These are phyloP conservation scores for Acromyrmex echinatior DNA, from an alignment of 1,140 invertebrate species.

Conservation along the genomic window DNA sequence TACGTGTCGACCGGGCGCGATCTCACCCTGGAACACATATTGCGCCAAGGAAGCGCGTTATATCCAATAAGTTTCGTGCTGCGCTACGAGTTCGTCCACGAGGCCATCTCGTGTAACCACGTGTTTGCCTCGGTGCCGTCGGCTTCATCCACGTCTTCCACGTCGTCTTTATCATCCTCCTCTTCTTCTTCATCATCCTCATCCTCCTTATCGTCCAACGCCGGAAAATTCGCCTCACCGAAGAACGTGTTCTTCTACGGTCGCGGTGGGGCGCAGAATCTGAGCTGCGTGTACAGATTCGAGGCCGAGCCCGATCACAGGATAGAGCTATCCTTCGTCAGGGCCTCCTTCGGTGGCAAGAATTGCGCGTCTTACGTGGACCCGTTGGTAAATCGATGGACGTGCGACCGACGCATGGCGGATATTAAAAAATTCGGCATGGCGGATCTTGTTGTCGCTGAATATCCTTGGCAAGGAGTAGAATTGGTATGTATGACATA, in stretches of 20 bases:
- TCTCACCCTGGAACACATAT: conserved; percentile 91
- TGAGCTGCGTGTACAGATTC: conserved; percentile 92
- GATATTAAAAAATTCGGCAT: conserved; percentile 83
- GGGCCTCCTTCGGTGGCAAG: conserved; percentile 90
- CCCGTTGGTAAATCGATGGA: conserved; percentile 89
- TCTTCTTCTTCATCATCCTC: conserved; percentile 66
- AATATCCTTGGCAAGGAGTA: conserved; percentile 92
- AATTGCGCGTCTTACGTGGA: conserved; percentile 89
- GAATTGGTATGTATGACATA: conserved; percentile 85
- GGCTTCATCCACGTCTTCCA: conserved; percentile 72
- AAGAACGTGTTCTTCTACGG: conserved; percentile 94
- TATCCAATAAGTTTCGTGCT: conserved; percentile 92
- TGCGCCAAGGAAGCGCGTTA: conserved; percentile 92
- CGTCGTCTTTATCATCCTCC: conserved; percentile 77
- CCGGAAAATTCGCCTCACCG: conserved; percentile 91
- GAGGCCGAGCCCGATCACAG: conserved; percentile 90
- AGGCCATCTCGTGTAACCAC: conserved; percentile 89
- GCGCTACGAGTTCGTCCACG: conserved; percentile 92
- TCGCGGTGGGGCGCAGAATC: conserved; percentile 91
- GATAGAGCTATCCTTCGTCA: conserved; percentile 89
- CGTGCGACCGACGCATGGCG: conserved; percentile 87
- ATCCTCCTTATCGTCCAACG: conserved; percentile 74
- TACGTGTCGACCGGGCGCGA: conserved; percentile 91
- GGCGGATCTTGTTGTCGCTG: conserved; percentile 90
- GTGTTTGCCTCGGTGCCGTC: conserved; percentile 85